These are phyloP conservation scores for Melipona quadrifasciata DNA, from an alignment of 1,140 invertebrate species.

Conservation along the genomic window DNA sequence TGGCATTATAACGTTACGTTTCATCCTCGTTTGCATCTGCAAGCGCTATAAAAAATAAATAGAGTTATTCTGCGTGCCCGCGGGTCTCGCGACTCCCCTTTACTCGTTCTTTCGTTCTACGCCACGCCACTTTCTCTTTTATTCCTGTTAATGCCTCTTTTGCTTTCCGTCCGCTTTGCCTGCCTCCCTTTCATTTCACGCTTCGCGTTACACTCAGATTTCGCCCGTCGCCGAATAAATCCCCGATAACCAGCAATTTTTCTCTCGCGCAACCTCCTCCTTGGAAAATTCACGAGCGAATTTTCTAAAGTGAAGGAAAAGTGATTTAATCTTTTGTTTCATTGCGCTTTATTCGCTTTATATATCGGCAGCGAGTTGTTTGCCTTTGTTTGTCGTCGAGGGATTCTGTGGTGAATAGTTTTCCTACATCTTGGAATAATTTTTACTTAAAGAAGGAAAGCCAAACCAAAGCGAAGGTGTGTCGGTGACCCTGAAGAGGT, in stretches of 20 bases:
- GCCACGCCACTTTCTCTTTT: constrained; percentile 5
- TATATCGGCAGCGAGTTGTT: no score
- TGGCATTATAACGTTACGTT: constrained; percentile 6
- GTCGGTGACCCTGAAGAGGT: no score
- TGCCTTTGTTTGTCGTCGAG: no score
- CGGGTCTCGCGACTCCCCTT: constrained; percentile 4
- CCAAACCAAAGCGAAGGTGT: no score
- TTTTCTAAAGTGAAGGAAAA: no score
- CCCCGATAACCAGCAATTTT: constrained; percentile 15
- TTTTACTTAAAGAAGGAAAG: no score
- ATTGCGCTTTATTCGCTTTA: no score
- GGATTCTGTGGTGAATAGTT: no score
- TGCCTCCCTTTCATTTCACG: constrained; percentile 23
- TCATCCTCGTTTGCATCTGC: constrained; percentile 17
- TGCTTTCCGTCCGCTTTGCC: constrained; percentile 18
- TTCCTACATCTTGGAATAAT: no score
- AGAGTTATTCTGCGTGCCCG: constrained; percentile 6
- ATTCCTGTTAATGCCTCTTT: constrained; percentile 13
- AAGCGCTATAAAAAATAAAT: constrained; percentile 27
- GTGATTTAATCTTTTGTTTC: no score
- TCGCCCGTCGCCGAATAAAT: neutral
- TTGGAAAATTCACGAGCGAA: no score
- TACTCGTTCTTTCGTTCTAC: neutral
- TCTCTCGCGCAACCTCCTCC: neutral
- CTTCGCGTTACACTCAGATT: constrained; percentile 24